Evolutionary conservation across 2,888 invertebrate genomes (phyloP).

Genomic region (Parascotia fuliginaria): DNA sequence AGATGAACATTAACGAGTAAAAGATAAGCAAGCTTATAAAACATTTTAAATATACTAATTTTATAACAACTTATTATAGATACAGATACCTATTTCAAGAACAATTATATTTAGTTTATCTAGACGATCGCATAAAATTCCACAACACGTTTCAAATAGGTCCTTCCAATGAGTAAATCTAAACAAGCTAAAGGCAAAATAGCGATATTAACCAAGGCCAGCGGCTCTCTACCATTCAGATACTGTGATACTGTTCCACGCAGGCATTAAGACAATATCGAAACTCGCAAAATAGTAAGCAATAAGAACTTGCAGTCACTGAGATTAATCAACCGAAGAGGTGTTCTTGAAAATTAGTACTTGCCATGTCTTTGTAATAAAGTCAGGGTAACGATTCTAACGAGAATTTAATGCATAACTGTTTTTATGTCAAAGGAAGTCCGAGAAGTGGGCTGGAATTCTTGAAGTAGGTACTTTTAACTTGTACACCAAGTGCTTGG

Average conservation of each 20-base stretch:
- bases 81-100: background rate
- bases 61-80: too few relatives aligned
- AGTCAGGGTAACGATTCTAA: background rate
- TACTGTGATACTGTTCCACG: constrained; percentile 4
- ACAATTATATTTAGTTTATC: background rate
- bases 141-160: background rate
- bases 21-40: too few relatives aligned
- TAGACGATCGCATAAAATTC: background rate
- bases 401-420: background rate
- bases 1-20: too few relatives aligned
- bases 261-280: constrained; percentile 7
- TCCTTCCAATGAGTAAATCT: background rate
- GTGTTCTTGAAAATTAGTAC: constrained; percentile 1
- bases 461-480: constrained; percentile 7
- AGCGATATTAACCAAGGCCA: constrained; percentile 10
- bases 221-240: constrained; percentile 14
- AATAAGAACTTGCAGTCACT: constrained; percentile 3
- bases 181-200: constrained; percentile 1
- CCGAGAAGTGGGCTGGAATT: constrained; percentile 7
- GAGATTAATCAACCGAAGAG: constrained; percentile 1
- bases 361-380: background rate
- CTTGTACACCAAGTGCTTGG: constrained; percentile 5
- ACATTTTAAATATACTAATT: too few relatives aligned
- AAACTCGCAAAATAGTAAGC: constrained; percentile 6
- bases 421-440: constrained; percentile 5